phyloP scores from a whole-genome alignment of 2,888 invertebrate genomes.

The Pegoplata infirma region DNA sequence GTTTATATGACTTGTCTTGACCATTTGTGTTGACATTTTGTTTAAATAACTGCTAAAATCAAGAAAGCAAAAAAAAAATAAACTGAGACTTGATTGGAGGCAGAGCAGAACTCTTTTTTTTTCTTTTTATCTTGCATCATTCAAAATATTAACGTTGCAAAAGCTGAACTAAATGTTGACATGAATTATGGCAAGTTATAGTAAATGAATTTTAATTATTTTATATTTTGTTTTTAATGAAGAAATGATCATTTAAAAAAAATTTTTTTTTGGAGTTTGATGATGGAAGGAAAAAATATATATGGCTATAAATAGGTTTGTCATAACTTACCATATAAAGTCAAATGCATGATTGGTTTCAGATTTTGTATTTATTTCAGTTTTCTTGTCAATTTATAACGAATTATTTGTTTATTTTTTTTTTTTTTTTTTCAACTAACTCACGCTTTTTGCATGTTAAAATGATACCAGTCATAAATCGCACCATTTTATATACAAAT shows the following conservation, averaged over 20 bases:
- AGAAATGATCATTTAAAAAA: conserved; percentile 53
- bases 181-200: conserved; percentile 64
- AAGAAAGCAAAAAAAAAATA: conserved; percentile 20
- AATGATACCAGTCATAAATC: conserved; percentile 34
- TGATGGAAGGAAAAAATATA: not conserved
- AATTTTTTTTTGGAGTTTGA: not conserved
- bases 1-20: conserved; percentile 46
- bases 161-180: conserved; percentile 65
- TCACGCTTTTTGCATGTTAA: conserved; percentile 40
- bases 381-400: conserved; percentile 17
- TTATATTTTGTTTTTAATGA: conserved; percentile 22
- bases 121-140: not conserved
- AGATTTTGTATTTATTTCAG: not conserved
- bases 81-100: conserved; percentile 31
- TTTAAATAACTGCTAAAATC: conserved; percentile 58
- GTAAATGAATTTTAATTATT: conserved; percentile 61
- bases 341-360: not conserved
- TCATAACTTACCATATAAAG: conserved; percentile 30
- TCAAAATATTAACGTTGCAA: not conserved
- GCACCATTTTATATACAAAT: conserved; percentile 37
- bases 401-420: not conserved
- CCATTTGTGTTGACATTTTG: conserved; percentile 63
- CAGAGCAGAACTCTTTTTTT: conserved; percentile 26
- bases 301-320: conserved; percentile 3
- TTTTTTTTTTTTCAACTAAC: not conserved